Evolutionary conservation across 2,797 vertebrate genomes (phyloP).

Genomic region (Sardinella longiceps): DNA sequence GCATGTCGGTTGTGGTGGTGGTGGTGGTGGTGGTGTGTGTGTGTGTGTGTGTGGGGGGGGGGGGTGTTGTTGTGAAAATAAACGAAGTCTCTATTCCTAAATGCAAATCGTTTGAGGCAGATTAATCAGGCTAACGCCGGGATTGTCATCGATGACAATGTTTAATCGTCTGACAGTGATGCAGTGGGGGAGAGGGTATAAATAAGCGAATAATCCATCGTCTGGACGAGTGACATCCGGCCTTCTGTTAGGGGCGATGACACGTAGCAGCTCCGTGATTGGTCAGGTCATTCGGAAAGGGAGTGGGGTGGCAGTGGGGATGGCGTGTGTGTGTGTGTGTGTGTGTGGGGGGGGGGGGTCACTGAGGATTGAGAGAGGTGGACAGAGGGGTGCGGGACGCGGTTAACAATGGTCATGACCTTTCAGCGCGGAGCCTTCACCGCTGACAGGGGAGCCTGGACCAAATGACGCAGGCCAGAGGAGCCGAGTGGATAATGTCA

Average conservation of each 20-base stretch:
- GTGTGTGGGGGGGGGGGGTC: slow-evolving; percentile 20
- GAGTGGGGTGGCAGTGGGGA: neutral
- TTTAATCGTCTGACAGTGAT: slow-evolving; percentile 54
- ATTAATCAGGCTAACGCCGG: slow-evolving; percentile 65
- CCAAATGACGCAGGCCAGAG: slow-evolving; percentile 31
- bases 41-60: neutral
- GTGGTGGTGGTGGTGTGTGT: neutral
- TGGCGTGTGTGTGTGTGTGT: slow-evolving; percentile 34
- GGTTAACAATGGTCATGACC: slow-evolving; percentile 49
- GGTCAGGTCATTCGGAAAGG: neutral
- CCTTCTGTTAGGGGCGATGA: slow-evolving; percentile 6
- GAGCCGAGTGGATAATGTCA: slow-evolving; percentile 53
- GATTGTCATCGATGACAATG: slow-evolving; percentile 59
- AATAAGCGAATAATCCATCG: slow-evolving; percentile 10
- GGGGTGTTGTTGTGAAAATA: neutral
- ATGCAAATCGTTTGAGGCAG: slow-evolving; percentile 32
- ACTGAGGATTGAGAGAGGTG: slow-evolving; percentile 21
- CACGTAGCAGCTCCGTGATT: neutral
- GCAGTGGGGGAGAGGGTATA: neutral
- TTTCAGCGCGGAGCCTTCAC: slow-evolving; percentile 36
- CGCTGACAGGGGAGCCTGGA: slow-evolving; percentile 43
- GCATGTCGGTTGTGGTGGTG: neutral
- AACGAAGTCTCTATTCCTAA: slow-evolving; percentile 1
- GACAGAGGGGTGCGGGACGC: slow-evolving; percentile 37
- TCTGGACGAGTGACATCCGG: neutral